phyloP scores from a whole-genome alignment of 2,888 invertebrate species.

The Ganaspis brasiliensis region DNA sequence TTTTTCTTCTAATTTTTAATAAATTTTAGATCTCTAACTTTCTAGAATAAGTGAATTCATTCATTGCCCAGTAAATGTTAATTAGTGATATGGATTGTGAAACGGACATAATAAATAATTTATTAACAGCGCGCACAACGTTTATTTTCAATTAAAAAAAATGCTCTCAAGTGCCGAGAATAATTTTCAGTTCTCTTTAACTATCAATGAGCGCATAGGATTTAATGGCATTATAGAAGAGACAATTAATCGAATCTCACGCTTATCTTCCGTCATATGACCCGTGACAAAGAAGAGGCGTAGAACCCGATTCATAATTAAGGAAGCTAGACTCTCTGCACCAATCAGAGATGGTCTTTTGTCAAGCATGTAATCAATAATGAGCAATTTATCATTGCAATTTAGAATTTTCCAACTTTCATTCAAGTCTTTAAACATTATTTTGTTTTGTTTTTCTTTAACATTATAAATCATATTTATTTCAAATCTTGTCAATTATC shows the following conservation, averaged over 20 bases:
- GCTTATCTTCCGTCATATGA: slow-evolving; percentile 27
- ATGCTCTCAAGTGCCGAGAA: background rate
- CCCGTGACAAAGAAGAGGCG: slow-evolving; percentile 31
- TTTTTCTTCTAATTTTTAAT: no score
- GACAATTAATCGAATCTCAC: slow-evolving; percentile 33
- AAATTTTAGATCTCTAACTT: no score
- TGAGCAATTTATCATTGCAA: slow-evolving; percentile 29
- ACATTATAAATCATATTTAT: background rate
- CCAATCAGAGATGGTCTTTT: slow-evolving; percentile 6
- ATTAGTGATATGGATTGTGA: no score
- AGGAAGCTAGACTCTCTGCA: slow-evolving; percentile 9
- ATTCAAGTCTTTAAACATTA: no score
- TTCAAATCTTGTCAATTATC: background rate
- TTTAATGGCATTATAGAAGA: background rate
- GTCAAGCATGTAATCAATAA: slow-evolving; percentile 25
- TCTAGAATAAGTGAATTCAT: no score
- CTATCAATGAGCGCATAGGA: background rate
- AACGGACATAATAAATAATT: background rate
- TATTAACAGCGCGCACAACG: background rate
- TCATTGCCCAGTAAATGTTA: no score
- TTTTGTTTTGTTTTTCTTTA: no score
- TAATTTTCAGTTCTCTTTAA: background rate
- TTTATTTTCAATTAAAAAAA: slow-evolving; percentile 6
- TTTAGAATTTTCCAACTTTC: slow-evolving; percentile 9
- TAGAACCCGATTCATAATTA: slow-evolving; percentile 32